Evolutionary conservation across 2,113 vertebrate genomes (phyloP), one percentile per base, ranked within the genome.

Genomic region (Notothenia rossii): DNA sequence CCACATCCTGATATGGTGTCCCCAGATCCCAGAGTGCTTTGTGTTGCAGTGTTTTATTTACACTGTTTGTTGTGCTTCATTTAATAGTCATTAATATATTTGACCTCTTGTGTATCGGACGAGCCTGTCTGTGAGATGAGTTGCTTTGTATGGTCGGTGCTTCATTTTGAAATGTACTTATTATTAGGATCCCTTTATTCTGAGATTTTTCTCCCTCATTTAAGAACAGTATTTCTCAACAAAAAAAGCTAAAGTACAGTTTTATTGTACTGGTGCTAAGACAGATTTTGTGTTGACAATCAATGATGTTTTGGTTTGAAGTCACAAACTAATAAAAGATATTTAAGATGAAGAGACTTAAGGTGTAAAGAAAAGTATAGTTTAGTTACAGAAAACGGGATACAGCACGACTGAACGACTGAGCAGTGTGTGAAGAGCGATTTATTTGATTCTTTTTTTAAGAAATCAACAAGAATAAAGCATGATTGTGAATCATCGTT

Each of bases 211-310:
- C 86, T 91, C 86, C 91, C 86, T 91, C 82, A 66, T 90, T 94
- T 79, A 75, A 86, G 77, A 91, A 93, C 94, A 95, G 95, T 96
- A 93, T 96, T 95, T 96, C 91, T 94, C 91, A 84, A 58, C 81
- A 92, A 86, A 92, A 91, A 86, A 75, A 87, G 95, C 95, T 90
- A 89, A 95, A 95, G 97, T 98, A 97, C 97, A 98, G 97, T 99
- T 98, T 97, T 98, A 98, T 97, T 99, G 97, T 98, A 98, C 97
- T 98, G 98, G 98, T 98, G 98, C 97, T 98, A 97, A 94, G 91
- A 94, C 95, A 94, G 95, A 95, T 93, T 96, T 95, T 96, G 95
- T 96, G 95, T 95, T 96, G 95, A 96, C 95, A 96, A 96, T 96
- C 95, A 96, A 94, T 95, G 92, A 95, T 89, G 88, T 94, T 95